A percentile compares a stretch with the other conserved stretches of the same genome.
Evolutionary conservation across 2,113 vertebrate species (phyloP).

Genomic region (Lampris incognitus): DNA sequence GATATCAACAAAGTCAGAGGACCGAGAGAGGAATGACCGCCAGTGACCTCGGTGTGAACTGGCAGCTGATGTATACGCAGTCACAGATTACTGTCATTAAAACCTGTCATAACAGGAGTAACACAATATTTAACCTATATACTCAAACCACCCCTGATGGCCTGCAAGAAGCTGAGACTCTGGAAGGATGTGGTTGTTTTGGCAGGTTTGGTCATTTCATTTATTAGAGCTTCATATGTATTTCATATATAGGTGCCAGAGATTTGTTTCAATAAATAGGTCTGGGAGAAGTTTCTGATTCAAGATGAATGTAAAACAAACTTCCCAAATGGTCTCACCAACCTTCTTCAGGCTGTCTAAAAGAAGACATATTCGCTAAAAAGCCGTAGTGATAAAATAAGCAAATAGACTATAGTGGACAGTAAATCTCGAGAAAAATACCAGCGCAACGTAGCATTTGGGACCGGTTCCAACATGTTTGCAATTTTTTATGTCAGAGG

Average conservation of each 20-base stretch:
- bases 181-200: no score
- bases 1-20: conserved; percentile 24
- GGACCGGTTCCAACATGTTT: no score
- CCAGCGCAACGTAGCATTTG: no score
- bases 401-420: no score
- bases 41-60: conserved; percentile 10
- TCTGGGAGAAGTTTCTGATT: no score
- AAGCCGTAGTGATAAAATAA: not conserved
- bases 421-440: no score
- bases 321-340: not conserved
- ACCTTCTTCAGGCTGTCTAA: not conserved
- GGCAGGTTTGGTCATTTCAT: no score
- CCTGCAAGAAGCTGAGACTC: no score
- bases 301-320: not conserved
- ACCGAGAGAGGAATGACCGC: not conserved
- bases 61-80: not conserved
- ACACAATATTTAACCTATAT: not conserved
- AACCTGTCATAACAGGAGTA: not conserved
- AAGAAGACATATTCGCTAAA: not conserved
- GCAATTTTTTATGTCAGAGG: no score
- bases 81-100: conserved; percentile 17
- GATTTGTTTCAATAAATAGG: no score
- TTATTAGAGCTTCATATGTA: no score
- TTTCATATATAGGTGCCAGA: no score
- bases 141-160: not conserved